Evolutionary conservation across 2,797 vertebrate species (phyloP).

Genomic region (Chiropotes sagulatus): DNA sequence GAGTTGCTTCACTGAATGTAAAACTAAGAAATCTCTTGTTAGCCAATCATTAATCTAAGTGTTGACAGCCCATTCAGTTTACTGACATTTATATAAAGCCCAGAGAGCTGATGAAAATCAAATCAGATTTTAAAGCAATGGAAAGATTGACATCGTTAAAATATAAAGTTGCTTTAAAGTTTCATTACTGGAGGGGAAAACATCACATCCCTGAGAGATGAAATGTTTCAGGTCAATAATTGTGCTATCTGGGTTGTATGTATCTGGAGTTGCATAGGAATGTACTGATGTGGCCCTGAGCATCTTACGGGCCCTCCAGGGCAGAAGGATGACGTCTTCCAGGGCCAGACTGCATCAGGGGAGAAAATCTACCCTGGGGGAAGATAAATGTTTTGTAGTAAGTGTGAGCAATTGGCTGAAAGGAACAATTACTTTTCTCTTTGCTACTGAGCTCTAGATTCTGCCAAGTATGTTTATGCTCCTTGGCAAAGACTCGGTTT

Average conservation of each 20-base stretch:
- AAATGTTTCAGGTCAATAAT: background rate
- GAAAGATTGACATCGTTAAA: background rate
- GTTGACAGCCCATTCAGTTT: background rate
- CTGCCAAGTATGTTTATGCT: conserved; percentile 70
- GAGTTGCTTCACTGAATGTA: background rate
- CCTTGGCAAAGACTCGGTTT: conserved; percentile 60
- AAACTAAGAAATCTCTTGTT: background rate
- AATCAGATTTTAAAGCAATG: background rate
- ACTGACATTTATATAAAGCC: background rate
- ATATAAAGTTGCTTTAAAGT: conserved; percentile 39
- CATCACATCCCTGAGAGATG: background rate
- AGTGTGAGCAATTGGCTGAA: conserved; percentile 60
- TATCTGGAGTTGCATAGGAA: background rate
- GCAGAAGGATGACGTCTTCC: background rate
- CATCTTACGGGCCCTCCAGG: background rate
- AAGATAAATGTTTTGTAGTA: conserved; percentile 65
- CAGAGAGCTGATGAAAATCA: background rate
- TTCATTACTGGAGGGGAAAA: background rate
- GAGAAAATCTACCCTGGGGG: background rate
- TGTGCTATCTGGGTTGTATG: background rate
- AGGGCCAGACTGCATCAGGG: background rate
- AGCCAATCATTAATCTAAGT: background rate
- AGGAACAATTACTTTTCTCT: conserved; percentile 67
- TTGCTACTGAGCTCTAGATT: conserved; percentile 68
- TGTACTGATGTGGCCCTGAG: background rate